These are phyloP conservation scores for Lochmaea capreae DNA, from an alignment of 2,888 invertebrate species.

Conservation along the genomic window DNA sequence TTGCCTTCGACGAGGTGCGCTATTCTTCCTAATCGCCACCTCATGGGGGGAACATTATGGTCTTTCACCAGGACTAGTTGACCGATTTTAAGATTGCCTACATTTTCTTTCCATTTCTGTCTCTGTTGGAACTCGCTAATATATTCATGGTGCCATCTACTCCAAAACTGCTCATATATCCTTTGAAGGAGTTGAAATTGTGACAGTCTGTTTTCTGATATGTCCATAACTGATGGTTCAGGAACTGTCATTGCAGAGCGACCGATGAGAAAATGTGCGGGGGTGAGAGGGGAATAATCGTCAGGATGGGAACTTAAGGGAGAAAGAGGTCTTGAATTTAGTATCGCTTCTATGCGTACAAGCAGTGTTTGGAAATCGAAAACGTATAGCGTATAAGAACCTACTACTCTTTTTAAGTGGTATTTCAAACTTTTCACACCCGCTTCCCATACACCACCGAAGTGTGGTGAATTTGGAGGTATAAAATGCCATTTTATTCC, in stretches of 20 bases:
- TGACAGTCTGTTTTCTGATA: no score
- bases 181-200: no score
- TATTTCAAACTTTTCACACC: conserved; percentile 54
- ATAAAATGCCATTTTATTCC: conserved; percentile 55
- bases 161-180: conserved; percentile 50
- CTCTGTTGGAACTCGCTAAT: conserved; percentile 48
- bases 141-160: conserved; percentile 52
- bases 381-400: conserved; percentile 27
- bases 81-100: conserved; percentile 46
- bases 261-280: conserved; percentile 55
- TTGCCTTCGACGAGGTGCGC: conserved; percentile 50
- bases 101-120: conserved; percentile 42
- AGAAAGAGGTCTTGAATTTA: conserved; percentile 57
- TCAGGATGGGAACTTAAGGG: conserved; percentile 52
- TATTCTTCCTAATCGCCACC: conserved; percentile 52
- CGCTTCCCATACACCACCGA: conserved; percentile 13
- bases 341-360: no score
- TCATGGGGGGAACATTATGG: conserved; percentile 50
- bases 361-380: no score
- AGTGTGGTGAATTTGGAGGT: conserved; percentile 53
- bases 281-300: conserved; percentile 50
- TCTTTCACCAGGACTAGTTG: conserved; percentile 55
- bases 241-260: conserved; percentile 44
- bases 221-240: conserved; percentile 41
- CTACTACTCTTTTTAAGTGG: conserved; percentile 52